phyloP scores from a whole-genome alignment of 2,888 invertebrate species.

The Ellobium chinense region DNA sequence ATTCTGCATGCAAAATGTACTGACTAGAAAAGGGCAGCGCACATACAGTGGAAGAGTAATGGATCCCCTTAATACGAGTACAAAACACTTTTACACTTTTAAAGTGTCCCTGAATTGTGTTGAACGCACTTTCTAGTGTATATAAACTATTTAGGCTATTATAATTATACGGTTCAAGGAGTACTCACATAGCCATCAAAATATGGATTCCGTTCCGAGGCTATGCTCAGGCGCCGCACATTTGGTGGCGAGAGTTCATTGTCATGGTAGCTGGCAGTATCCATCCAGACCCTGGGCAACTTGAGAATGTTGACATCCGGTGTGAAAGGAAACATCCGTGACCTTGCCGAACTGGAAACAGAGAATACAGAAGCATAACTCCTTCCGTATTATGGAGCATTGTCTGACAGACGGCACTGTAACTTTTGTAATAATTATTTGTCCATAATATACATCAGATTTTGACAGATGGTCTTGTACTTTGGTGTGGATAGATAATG shows the following conservation, averaged over 20 bases:
- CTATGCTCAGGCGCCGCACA: slow-evolving; percentile 53
- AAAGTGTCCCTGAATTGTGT: neutral
- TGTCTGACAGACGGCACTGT: too few relatives aligned
- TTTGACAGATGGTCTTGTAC: too few relatives aligned
- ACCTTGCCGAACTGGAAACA: slow-evolving; percentile 13
- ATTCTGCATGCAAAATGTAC: neutral
- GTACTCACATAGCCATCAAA: slow-evolving; percentile 55
- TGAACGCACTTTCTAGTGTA: too few relatives aligned
- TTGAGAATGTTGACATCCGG: slow-evolving; percentile 55
- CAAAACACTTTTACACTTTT: too few relatives aligned
- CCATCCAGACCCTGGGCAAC: slow-evolving; percentile 58
- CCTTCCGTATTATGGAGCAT: neutral
- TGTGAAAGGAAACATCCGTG: slow-evolving; percentile 36
- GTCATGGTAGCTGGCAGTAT: slow-evolving; percentile 51
- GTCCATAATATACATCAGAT: too few relatives aligned
- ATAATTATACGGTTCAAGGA: neutral
- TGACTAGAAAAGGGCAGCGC: neutral
- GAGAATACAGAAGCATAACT: too few relatives aligned
- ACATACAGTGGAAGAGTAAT: too few relatives aligned
- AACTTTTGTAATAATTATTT: neutral
- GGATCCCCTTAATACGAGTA: too few relatives aligned
- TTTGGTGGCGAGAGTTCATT: slow-evolving; percentile 52
- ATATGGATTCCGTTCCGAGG: slow-evolving; percentile 54
- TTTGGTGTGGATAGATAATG: too few relatives aligned
- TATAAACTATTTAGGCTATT: too few relatives aligned